Conservation (phyloP, 1,140 invertebrate species). For the Drosophila azteca region DNA sequence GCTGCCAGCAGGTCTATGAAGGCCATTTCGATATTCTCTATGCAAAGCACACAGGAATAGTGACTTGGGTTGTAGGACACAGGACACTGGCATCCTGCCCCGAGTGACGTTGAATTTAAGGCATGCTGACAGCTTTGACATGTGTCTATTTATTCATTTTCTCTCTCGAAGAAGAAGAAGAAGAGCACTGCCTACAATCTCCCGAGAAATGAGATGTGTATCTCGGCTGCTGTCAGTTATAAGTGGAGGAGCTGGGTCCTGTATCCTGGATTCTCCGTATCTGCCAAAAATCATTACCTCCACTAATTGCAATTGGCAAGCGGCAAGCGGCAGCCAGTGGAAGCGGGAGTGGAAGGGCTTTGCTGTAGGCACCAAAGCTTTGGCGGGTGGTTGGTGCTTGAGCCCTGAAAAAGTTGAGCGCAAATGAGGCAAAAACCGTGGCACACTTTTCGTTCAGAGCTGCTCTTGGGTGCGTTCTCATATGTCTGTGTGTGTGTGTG, state of each 20-base stretch:
- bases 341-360: not conserved
- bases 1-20: constrained; percentile 14
- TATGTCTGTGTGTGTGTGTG: constrained; percentile 24
- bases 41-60: constrained; percentile 20
- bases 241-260: not conserved
- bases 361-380: not conserved
- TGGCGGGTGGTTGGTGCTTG: no score
- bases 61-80: no score
- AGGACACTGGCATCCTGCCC: constrained; percentile 8
- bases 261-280: constrained; percentile 16
- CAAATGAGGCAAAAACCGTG: constrained; percentile 76
- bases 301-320: constrained; percentile 61
- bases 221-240: constrained; percentile 42
- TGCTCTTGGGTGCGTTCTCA: constrained; percentile 23
- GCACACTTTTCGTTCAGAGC: constrained; percentile 60
- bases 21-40: constrained; percentile 7
- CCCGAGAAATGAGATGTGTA: constrained; percentile 10
- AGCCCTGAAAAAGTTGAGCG: constrained; percentile 30
- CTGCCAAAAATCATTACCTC: constrained; percentile 56
- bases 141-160: constrained; percentile 46
- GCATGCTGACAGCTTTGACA: constrained; percentile 61
- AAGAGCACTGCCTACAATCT: not conserved
- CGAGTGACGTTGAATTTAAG: constrained; percentile 63
- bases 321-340: constrained; percentile 10
- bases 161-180: not conserved